Percentiles rank a stretch among this genome's conserved stretches.
Evolutionary conservation across 2,888 invertebrate genomes (phyloP).

Genomic region (Oligia latruncula): DNA sequence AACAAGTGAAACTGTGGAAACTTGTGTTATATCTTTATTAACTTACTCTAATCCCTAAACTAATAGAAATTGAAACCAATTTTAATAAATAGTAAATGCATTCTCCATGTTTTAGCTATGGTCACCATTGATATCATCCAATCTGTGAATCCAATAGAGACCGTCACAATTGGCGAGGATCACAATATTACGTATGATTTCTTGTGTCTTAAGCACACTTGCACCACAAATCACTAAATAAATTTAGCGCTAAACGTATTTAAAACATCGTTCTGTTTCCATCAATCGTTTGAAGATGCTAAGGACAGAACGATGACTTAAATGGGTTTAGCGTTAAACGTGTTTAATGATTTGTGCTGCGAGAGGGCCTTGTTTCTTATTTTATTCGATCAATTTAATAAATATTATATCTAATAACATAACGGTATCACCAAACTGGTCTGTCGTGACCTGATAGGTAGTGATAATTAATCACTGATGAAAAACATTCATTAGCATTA

Average conservation of each 20-base stretch:
- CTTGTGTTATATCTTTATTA: conserved; percentile 30
- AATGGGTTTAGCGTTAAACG: background rate
- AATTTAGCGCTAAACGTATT: background rate
- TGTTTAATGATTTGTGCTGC: background rate
- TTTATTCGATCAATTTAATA: conserved; percentile 2
- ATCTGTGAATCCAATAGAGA: background rate
- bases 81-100: conserved; percentile 22
- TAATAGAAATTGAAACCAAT: conserved; percentile 30
- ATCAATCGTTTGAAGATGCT: background rate
- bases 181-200: background rate
- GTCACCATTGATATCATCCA: background rate
- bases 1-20: conserved; percentile 29
- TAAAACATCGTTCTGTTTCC: background rate
- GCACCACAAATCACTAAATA: background rate
- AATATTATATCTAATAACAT: conserved; percentile 3
- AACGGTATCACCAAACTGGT: conserved; percentile 37
- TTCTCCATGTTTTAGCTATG: background rate
- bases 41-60: conserved; percentile 31
- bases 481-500: conserved; percentile 1
- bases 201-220: background rate
- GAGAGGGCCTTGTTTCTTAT: background rate
- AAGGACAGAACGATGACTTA: background rate
- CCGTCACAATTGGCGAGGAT: background rate
- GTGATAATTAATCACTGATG: conserved; percentile 8
- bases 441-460: background rate